Conservation (phyloP, 2,888 invertebrate genomes). For the Branchellion lobata region DNA sequence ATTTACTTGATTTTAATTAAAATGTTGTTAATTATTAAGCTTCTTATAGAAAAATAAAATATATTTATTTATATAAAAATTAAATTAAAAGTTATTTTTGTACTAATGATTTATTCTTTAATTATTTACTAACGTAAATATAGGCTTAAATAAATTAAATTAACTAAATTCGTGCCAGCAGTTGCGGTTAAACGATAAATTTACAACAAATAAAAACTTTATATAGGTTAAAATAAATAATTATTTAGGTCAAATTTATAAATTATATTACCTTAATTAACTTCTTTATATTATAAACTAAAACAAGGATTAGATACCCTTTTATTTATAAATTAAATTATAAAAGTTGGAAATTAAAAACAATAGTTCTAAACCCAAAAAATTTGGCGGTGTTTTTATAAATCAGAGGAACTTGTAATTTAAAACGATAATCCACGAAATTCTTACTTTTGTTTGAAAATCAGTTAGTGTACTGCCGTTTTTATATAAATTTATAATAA, state of each 20-base stretch:
- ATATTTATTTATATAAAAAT: background rate
- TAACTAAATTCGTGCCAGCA: conserved; percentile 55
- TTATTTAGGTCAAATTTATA: conserved; percentile 25
- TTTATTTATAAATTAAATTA: conserved; percentile 51
- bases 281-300: conserved; percentile 20
- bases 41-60: conserved; percentile 6
- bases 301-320: conserved; percentile 69
- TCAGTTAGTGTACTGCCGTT: conserved; percentile 55
- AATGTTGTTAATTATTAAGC: conserved; percentile 30
- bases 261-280: background rate
- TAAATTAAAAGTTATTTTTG: conserved; percentile 29
- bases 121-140: conserved; percentile 34
- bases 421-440: conserved; percentile 53
- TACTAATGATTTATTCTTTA: conserved; percentile 47
- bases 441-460: conserved; percentile 46
- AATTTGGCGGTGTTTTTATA: conserved; percentile 55
- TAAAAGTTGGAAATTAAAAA: conserved; percentile 52
- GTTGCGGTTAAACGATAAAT: conserved; percentile 54
- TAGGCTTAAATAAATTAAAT: conserved; percentile 29
- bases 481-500: conserved; percentile 50
- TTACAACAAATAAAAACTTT: conserved; percentile 45
- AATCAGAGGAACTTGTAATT: conserved; percentile 55
- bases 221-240: conserved; percentile 13
- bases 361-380: conserved; percentile 53
- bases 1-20: conserved; percentile 50